Conservation (phyloP, 2,113 vertebrate genomes). For the Ictalurus punctatus region DNA sequence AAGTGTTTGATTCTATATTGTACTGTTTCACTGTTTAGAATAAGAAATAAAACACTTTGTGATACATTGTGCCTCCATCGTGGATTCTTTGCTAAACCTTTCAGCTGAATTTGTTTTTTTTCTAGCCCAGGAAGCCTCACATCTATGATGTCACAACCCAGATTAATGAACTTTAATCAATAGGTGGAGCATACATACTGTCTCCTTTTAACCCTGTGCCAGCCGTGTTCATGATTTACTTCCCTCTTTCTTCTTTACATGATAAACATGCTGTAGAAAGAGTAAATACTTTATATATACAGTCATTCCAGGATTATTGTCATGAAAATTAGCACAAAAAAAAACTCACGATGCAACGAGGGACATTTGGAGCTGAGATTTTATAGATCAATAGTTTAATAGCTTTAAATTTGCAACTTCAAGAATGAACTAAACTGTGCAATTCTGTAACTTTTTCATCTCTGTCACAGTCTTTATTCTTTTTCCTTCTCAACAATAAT, state of each 20-base stretch:
- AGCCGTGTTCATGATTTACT: not conserved
- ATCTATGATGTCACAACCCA: not conserved
- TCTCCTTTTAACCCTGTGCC: not conserved
- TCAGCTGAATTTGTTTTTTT: not conserved
- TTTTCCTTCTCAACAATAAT: too few species aligned
- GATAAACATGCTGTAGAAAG: not conserved
- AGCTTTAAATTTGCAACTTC: not conserved
- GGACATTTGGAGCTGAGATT: not conserved
- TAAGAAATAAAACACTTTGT: constrained; percentile 49
- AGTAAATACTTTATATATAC: not conserved
- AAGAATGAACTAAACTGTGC: not conserved
- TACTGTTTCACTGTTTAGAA: constrained; percentile 24
- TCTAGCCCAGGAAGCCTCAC: not conserved
- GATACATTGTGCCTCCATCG: not conserved
- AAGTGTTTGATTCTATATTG: constrained; percentile 15
- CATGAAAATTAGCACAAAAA: not conserved
- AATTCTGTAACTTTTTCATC: not conserved
- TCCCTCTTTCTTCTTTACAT: not conserved
- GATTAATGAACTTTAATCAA: not conserved
- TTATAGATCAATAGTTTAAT: not conserved
- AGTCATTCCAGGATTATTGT: not conserved
- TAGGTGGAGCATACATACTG: not conserved
- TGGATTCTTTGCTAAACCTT: not conserved
- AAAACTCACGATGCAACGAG: not conserved
- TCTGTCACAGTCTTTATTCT: not conserved